Conservation (phyloP, 2,797 vertebrate genomes). For the Acropternis orthonyx region DNA sequence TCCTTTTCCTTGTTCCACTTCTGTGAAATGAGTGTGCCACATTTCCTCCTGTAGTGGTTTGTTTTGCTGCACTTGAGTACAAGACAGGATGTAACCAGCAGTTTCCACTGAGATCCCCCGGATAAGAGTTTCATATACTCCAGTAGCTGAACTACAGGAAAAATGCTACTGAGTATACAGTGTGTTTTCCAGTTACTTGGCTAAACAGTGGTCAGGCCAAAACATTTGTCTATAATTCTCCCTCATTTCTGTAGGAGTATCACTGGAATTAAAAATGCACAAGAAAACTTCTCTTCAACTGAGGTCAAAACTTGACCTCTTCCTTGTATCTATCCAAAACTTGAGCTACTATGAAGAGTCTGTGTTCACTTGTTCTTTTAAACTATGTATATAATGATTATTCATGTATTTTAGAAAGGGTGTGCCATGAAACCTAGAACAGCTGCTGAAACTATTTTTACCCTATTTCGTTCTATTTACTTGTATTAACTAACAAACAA, state of each 20-base stretch:
- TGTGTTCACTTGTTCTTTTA: neutral
- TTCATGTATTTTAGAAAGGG: neutral
- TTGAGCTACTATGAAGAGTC: neutral
- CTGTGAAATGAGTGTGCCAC: neutral
- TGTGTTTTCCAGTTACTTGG: neutral
- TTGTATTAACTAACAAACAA: neutral
- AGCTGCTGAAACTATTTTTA: neutral
- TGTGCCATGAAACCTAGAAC: neutral
- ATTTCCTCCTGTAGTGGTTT: neutral
- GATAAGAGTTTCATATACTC: neutral
- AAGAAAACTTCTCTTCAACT: neutral
- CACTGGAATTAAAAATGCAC: neutral
- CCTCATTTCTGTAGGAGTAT: neutral
- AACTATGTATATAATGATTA: neutral
- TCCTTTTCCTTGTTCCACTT: neutral
- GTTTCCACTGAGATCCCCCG: fast-evolving
- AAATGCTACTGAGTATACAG: neutral
- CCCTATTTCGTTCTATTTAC: neutral
- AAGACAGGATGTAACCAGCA: neutral
- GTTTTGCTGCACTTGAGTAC: neutral
- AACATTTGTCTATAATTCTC: neutral
- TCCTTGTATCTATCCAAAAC: neutral
- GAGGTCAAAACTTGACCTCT: neutral
- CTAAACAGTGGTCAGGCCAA: neutral
- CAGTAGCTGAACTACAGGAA: neutral